These are phyloP conservation scores for Smittia sp. DNA, from an alignment of 2,888 invertebrate species.

Conservation along the genomic window DNA sequence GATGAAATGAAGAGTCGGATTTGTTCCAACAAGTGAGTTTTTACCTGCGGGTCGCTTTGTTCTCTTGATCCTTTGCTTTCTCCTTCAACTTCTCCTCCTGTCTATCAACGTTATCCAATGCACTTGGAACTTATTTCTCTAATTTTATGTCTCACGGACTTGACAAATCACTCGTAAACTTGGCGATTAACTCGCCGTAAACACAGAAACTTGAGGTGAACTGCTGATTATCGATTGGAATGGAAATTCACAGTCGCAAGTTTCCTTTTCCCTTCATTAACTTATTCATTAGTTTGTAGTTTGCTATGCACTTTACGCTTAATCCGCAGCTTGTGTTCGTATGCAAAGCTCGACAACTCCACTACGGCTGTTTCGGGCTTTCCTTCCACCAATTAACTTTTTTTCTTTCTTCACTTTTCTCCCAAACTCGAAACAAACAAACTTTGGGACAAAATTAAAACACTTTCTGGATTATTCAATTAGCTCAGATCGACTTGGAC, in stretches of 20 bases:
- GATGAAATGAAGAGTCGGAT: too few relatives aligned
- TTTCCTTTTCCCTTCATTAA: background rate
- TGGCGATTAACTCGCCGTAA: background rate
- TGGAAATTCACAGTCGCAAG: conserved; percentile 18
- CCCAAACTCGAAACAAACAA: background rate
- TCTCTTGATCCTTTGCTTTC: background rate
- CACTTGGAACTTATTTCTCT: background rate
- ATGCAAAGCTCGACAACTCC: conserved; percentile 35
- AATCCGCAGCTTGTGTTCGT: conserved; percentile 18
- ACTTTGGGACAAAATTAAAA: background rate
- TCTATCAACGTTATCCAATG: background rate
- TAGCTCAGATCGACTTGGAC: background rate
- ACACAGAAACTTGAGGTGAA: background rate
- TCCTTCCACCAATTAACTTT: background rate
- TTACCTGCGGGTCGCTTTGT: background rate
- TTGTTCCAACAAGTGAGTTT: background rate
- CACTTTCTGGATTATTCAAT: background rate
- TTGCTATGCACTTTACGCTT: background rate
- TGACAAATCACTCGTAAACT: background rate
- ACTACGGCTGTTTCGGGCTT: too few relatives aligned
- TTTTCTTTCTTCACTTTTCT: background rate
- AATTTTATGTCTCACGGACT: too few relatives aligned
- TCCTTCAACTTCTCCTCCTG: background rate
- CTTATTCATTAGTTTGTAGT: background rate
- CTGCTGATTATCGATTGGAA: conserved; percentile 35